These are phyloP conservation scores for Dryadula phaetusa DNA, from an alignment of 2,888 invertebrate species.

Conservation along the genomic window DNA sequence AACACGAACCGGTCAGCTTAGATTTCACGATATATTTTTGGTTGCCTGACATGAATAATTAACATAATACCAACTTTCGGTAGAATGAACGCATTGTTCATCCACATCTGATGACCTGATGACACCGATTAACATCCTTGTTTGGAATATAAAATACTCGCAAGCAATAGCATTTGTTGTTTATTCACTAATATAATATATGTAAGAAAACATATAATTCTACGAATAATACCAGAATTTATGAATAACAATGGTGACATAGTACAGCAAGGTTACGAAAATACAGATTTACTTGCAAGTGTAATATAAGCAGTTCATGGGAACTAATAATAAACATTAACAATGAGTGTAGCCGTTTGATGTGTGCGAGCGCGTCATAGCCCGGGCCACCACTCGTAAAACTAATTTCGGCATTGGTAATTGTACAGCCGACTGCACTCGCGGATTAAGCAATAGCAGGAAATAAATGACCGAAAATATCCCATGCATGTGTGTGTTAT, in stretches of 20 bases:
- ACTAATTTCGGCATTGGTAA: slow-evolving; percentile 72
- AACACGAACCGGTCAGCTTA: slow-evolving; percentile 61
- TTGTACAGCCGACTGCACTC: slow-evolving; percentile 59
- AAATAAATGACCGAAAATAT: slow-evolving; percentile 48
- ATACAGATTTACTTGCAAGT: slow-evolving; percentile 62
- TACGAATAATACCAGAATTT: slow-evolving; percentile 34
- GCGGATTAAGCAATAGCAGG: slow-evolving; percentile 55
- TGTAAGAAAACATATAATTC: slow-evolving; percentile 1
- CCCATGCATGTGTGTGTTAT: slow-evolving; percentile 37
- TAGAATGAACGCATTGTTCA: slow-evolving; percentile 61
- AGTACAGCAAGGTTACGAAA: slow-evolving; percentile 67
- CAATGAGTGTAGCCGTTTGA: slow-evolving; percentile 74
- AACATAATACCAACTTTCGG: slow-evolving; percentile 53
- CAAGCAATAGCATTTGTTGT: slow-evolving; percentile 14
- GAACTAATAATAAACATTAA: slow-evolving; percentile 81
- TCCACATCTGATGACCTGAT: slow-evolving; percentile 62
- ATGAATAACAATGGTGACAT: slow-evolving; percentile 49
- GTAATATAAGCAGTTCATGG: slow-evolving; percentile 67
- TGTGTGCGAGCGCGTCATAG: slow-evolving; percentile 73
- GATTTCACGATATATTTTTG: slow-evolving; percentile 66
- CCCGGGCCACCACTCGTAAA: slow-evolving; percentile 73
- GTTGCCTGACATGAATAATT: slow-evolving; percentile 72
- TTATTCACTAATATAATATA: slow-evolving; percentile 10
- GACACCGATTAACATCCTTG: slow-evolving; percentile 71
- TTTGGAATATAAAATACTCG: slow-evolving; percentile 35